Evolutionary conservation across 23 tunicate genomes (phyloP), one percentile per base, ranked within the genome.

Genomic region (Ascidia mentula): DNA sequence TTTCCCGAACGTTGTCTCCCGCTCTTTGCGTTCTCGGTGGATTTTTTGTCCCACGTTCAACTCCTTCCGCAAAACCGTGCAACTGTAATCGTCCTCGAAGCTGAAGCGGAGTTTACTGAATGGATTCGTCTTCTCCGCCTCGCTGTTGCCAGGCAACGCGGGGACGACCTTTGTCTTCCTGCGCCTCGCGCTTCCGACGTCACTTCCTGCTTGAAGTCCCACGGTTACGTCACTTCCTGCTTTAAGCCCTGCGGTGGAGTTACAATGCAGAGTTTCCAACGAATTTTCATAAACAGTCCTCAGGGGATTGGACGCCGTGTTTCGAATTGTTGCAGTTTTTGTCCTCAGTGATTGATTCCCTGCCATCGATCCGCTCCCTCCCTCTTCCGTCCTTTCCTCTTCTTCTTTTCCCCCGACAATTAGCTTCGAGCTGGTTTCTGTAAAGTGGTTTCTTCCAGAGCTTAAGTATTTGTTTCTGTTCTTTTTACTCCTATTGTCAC

Each of bases 11-110:
- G 6, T 36, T 6, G 18, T 45, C 38, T 86, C 90, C 34, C 90
- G 39, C 30, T 79, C 79, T 76, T 82, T 81, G 6, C 85, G 61
- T 40, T 81, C 86, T 71, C 71, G 34, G 59, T 88, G 92, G 24
- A 88, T 60, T 77, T 82, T 88, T 28, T 72, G 76, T 0, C 92
- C 92, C 17, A 88, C 74, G 45, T 88, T 88, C 1, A 32, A 46
- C 46, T 88, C 92, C 38, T 83, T 84, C 38, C 60, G 76, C 18
- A 88, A 69, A 38, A 88, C 6, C n/a, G 69, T 76, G 8, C 75
- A 80, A 59, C 70, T 81, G 78, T 82, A 88, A 7, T 40, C 40
- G n/a, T 72, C 73, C 24, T 70, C 84, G 59, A 80, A 80, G 22
- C 69, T 40, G 7, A 77, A 46, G 65, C 24, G 65, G 28, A 53